phyloP scores from a whole-genome alignment of 2,113 vertebrate species.

The Leuciscus idus region DNA sequence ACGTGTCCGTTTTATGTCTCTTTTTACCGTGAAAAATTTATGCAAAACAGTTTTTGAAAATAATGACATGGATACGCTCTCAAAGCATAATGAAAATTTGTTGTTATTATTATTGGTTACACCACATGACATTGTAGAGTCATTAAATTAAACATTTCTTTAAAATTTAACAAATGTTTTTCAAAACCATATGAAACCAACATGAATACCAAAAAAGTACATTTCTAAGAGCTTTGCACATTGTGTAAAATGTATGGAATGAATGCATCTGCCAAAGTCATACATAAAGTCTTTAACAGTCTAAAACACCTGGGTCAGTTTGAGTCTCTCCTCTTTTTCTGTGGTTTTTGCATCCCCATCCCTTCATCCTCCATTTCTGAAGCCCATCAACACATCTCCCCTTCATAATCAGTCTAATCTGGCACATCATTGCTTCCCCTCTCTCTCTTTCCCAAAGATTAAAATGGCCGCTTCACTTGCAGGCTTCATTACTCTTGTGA shows the following conservation, averaged over 20 bases:
- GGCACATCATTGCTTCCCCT: conserved; percentile 27
- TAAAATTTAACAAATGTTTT: not conserved
- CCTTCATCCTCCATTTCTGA: conserved; percentile 13
- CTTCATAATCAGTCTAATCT: conserved; percentile 32
- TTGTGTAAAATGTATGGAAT: not conserved
- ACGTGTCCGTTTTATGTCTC: too few relatives aligned
- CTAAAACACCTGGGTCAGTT: not conserved
- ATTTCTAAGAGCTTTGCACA: not conserved
- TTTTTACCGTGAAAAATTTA: not conserved
- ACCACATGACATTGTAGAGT: not conserved
- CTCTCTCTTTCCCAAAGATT: conserved; percentile 36
- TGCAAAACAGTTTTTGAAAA: not conserved
- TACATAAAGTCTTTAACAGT: not conserved
- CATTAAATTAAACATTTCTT: not conserved
- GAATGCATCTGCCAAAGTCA: not conserved
- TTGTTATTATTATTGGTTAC: not conserved
- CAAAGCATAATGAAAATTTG: not conserved
- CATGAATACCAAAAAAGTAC: not conserved
- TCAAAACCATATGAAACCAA: not conserved
- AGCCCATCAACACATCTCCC: conserved; percentile 3
- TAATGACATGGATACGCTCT: not conserved
- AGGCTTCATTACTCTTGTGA: conserved; percentile 43
- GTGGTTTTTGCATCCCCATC: not conserved
- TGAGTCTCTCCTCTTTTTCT: not conserved
- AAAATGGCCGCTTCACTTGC: conserved; percentile 36